Conservation (phyloP, 2,888 invertebrate genomes). For the Ophraella communa region DNA sequence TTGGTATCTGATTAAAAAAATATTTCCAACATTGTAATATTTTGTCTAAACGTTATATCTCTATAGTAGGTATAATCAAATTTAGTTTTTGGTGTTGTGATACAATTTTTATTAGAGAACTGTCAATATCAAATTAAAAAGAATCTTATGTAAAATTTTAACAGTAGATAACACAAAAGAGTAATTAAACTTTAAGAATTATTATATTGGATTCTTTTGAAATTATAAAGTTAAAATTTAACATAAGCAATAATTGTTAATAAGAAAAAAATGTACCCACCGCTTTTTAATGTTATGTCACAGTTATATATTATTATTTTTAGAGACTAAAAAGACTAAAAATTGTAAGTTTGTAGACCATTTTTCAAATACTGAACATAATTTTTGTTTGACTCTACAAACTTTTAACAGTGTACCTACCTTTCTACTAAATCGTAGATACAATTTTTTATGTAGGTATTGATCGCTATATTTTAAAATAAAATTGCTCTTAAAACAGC, state of each 20-base stretch:
- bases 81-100: conserved; percentile 46
- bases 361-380: no score
- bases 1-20: not conserved
- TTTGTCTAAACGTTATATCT: conserved; percentile 25
- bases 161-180: not conserved
- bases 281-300: conserved; percentile 13
- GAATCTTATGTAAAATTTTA: not conserved
- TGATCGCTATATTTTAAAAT: no score
- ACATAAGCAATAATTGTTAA: not conserved
- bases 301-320: conserved; percentile 15
- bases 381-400: no score
- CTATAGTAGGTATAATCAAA: conserved; percentile 20
- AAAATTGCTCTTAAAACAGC: no score
- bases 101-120: conserved; percentile 37
- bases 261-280: conserved; percentile 11
- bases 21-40: conserved; percentile 24
- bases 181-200: not conserved
- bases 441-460: no score
- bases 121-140: not conserved
- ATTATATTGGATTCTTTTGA: not conserved
- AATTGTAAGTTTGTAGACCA: not conserved
- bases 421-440: no score
- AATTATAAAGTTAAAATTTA: conserved; percentile 8
- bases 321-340: not conserved
- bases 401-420: no score